These are phyloP conservation scores for Neomorphus geoffroyi DNA, from an alignment of 2,797 vertebrate species.

Conservation along the genomic window DNA sequence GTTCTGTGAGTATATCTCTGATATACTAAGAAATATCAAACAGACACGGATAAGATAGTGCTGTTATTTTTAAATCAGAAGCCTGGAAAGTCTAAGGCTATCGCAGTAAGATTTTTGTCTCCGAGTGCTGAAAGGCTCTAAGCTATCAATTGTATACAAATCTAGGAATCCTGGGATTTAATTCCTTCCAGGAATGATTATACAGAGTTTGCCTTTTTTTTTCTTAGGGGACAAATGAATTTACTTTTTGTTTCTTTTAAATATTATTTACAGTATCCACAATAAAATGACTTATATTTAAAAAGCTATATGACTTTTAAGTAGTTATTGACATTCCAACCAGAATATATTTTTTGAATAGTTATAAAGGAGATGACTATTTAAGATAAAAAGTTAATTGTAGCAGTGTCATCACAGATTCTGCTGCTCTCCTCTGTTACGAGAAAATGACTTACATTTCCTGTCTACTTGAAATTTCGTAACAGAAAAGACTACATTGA, in stretches of 20 bases:
- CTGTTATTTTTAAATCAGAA: background rate
- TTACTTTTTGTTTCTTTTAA: background rate
- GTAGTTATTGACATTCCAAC: background rate
- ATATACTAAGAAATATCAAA: background rate
- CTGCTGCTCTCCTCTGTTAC: background rate
- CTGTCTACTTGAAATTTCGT: background rate
- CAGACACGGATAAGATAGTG: background rate
- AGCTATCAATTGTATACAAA: background rate
- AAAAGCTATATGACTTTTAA: background rate
- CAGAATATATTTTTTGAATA: background rate
- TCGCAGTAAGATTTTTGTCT: background rate
- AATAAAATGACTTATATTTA: background rate
- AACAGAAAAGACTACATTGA: background rate
- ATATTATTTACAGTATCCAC: background rate
- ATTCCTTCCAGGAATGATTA: background rate
- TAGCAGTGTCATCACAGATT: background rate
- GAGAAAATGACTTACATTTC: background rate
- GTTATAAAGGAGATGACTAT: background rate
- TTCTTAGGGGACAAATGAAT: background rate
- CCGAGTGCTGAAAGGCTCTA: background rate
- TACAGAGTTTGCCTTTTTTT: background rate
- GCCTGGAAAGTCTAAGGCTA: background rate
- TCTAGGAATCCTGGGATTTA: background rate
- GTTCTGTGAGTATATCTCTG: background rate
- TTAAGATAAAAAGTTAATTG: background rate